Evolutionary conservation across 1,140 invertebrate species (phyloP).

Genomic region (Argopecten irradians): DNA sequence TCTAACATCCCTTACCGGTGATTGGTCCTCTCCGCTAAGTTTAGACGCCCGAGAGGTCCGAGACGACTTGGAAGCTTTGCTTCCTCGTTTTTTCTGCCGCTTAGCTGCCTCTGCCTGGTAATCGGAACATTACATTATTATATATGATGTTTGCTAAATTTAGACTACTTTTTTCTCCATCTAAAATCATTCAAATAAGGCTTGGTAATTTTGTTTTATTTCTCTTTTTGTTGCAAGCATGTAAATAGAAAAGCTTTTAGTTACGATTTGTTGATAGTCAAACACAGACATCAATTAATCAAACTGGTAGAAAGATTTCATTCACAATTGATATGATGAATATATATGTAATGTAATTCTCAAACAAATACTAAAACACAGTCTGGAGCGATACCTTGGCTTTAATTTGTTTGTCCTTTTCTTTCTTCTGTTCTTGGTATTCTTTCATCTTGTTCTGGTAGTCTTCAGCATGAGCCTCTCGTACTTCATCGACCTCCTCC

Average conservation of each 20-base stretch:
- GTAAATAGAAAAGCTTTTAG: no score
- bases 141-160: neutral
- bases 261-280: no score
- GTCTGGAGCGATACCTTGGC: conserved; percentile 60
- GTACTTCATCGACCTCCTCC: conserved; percentile 78
- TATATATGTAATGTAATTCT: no score
- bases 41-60: conserved; percentile 33
- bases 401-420: conserved; percentile 74
- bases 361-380: no score
- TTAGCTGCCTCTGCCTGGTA: conserved; percentile 63
- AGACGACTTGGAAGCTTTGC: conserved; percentile 34
- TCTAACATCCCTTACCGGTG: neutral
- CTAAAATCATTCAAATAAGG: neutral
- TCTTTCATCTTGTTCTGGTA: conserved; percentile 67
- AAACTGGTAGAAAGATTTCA: no score
- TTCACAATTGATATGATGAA: no score
- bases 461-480: conserved; percentile 75
- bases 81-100: conserved; percentile 64
- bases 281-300: no score
- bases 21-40: conserved; percentile 43
- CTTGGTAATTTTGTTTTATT: neutral
- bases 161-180: neutral
- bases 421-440: conserved; percentile 74
- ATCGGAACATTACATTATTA: neutral
- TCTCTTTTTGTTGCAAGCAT: no score